These are phyloP conservation scores for Synchiropus splendidus DNA, from an alignment of 2,113 vertebrate genomes.

Conservation along the genomic window DNA sequence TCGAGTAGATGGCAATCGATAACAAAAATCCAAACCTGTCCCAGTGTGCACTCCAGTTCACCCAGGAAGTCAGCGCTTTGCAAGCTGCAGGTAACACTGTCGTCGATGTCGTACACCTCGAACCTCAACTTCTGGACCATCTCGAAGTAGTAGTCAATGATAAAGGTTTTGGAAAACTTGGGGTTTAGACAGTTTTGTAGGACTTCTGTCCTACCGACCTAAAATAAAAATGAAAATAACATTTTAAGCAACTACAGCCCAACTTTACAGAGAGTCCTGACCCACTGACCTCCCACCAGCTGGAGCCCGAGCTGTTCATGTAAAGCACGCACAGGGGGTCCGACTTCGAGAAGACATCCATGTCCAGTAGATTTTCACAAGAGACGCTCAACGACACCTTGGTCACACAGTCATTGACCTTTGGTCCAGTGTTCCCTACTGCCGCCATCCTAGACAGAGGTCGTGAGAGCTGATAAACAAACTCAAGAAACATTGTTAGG, in stretches of 20 bases:
- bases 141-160: slow-evolving; percentile 94
- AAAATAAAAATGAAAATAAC: background rate
- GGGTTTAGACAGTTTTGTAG: slow-evolving; percentile 84
- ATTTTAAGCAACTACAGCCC: too few relatives aligned
- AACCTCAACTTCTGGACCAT: slow-evolving; percentile 91
- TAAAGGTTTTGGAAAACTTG: slow-evolving; percentile 80
- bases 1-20: too few relatives aligned
- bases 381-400: slow-evolving; percentile 76
- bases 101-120: slow-evolving; percentile 89
- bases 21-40: slow-evolving; percentile 69
- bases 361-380: slow-evolving; percentile 80
- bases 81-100: slow-evolving; percentile 78
- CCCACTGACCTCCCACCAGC: slow-evolving; percentile 47
- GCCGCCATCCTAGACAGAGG: slow-evolving; percentile 29
- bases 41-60: slow-evolving; percentile 84
- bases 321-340: slow-evolving; percentile 81
- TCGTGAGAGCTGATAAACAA: slow-evolving; percentile 6
- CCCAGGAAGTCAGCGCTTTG: slow-evolving; percentile 89
- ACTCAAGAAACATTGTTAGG: background rate
- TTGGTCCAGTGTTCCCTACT: slow-evolving; percentile 1
- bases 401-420: slow-evolving; percentile 70
- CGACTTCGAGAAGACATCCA: slow-evolving; percentile 79
- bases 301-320: slow-evolving; percentile 35
- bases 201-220: slow-evolving; percentile 79
- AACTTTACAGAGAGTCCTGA: background rate